Conservation (phyloP, 2,888 invertebrate species). For the Cataglyphis albicans region DNA sequence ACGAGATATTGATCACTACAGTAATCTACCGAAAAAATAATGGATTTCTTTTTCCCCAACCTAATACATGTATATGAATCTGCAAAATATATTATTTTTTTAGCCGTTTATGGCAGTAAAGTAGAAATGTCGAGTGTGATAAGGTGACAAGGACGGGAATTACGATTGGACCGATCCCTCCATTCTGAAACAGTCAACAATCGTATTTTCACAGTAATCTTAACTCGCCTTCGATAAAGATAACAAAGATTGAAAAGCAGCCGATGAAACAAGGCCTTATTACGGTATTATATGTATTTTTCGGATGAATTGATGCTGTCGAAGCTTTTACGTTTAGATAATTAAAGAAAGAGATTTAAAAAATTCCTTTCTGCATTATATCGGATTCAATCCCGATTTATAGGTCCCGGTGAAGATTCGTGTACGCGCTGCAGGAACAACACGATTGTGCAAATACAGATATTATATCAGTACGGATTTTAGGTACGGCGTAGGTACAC, state of each 20-base stretch:
- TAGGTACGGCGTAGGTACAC: background rate
- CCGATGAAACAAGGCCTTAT: conserved; percentile 19
- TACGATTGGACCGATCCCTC: conserved; percentile 45
- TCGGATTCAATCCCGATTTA: background rate
- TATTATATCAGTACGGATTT: conserved; percentile 31
- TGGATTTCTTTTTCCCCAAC: no score
- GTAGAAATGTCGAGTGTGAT: conserved; percentile 70
- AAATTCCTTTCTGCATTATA: background rate
- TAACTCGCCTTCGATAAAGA: conserved; percentile 69
- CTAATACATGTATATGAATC: conserved; percentile 22
- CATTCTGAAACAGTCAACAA: conserved; percentile 56
- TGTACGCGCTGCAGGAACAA: background rate
- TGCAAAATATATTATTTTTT: conserved; percentile 12
- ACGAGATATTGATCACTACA: no score
- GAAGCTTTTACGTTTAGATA: background rate
- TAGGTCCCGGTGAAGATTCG: background rate
- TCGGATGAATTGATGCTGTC: background rate
- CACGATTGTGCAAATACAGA: conserved; percentile 37
- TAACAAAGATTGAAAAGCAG: conserved; percentile 68
- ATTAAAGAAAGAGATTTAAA: background rate
- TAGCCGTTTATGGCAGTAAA: conserved; percentile 38
- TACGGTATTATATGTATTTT: background rate
- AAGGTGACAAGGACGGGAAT: conserved; percentile 76
- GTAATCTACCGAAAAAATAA: no score
- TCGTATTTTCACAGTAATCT: conserved; percentile 66